Evolutionary conservation across 2,113 vertebrate genomes (phyloP), one percentile per base, ranked within the genome.

Genomic region (Tympanuchus pallidicinctus): DNA sequence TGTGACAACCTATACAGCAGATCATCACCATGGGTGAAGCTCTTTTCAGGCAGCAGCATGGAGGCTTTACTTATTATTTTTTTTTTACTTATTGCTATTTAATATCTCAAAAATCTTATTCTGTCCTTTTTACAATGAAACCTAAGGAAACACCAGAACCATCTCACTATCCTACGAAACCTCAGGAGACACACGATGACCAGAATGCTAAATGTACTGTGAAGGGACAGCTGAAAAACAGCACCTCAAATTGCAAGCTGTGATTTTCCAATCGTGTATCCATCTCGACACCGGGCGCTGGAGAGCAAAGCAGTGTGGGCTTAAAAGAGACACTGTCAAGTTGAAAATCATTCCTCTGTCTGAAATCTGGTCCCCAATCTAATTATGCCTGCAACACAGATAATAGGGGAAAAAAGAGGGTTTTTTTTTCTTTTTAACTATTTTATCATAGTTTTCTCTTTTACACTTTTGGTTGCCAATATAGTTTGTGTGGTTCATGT

Each of bases 1-100:
- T 93, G 93, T 94, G 94, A 95, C 92, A 94, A 94, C 85, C 94
- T 96, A 94, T 94, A 94, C 92, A 90, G 79, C 92, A 94, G 88
- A 95, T 89, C 92, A 80, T 80, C 88, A 92, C 74, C 86, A 90
- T 36, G 88, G 91, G 82, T 78, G 54, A 94, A 95, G 89, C 81
- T 72, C 90, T 82, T 92, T 75, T 83, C 57, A 96, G 78, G 86
- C 85, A 94, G 64, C 20, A 19, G 19, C 90, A 86, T 56, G 42
- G 79, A 90, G 32, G 57, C 80, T 74, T 94, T 95, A 80, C 93
- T 90, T 95, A 71, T 2, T 36, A 87, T 72, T 95, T 85, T 11
- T 61, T 36, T 81, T 92, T 92, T 93, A 81, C 76, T 90, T 93
- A 88, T 64, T 92, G 78, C 90, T 75, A 81, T 11, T 22, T 32